Conservation (phyloP, 1,140 invertebrate genomes). For the Musca vetustissima region DNA sequence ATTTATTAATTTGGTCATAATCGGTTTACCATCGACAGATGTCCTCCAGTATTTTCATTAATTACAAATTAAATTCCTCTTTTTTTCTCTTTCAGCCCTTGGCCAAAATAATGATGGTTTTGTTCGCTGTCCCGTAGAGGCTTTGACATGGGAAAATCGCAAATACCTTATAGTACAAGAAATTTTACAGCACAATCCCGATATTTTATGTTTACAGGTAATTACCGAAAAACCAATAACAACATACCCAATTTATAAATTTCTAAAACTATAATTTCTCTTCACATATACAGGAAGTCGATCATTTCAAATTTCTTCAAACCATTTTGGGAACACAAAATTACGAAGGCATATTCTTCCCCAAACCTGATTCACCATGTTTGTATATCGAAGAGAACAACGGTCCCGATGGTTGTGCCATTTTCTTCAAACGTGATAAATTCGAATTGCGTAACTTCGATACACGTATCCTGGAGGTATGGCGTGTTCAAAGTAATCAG, state of each 20-base stretch:
- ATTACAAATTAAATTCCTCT: background rate
- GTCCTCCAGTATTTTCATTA: no score
- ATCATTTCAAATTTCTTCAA: slow-evolving; percentile 73
- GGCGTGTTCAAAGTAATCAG: slow-evolving; percentile 74
- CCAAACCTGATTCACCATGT: slow-evolving; percentile 80
- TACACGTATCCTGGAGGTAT: slow-evolving; percentile 68
- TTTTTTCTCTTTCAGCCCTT: slow-evolving; percentile 61
- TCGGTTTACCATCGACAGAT: no score
- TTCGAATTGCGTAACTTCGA: slow-evolving; percentile 65
- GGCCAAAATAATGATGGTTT: slow-evolving; percentile 75
- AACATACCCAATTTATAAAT: background rate
- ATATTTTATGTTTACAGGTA: slow-evolving; percentile 75
- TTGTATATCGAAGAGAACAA: slow-evolving; percentile 72
- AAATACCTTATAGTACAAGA: slow-evolving; percentile 73
- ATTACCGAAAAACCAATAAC: background rate
- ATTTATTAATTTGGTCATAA: no score
- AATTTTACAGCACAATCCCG: slow-evolving; percentile 68
- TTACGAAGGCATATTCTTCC: slow-evolving; percentile 72
- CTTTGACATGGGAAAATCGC: slow-evolving; percentile 69
- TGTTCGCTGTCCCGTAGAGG: slow-evolving; percentile 69
- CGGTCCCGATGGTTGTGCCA: slow-evolving; percentile 79
- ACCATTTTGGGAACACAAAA: slow-evolving; percentile 65
- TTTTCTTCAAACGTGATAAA: slow-evolving; percentile 70
- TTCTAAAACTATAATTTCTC: slow-evolving; percentile 32
- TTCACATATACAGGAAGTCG: slow-evolving; percentile 65